These are phyloP conservation scores for Taenioides sp. DNA, from an alignment of 2,797 vertebrate species.

Conservation along the genomic window DNA sequence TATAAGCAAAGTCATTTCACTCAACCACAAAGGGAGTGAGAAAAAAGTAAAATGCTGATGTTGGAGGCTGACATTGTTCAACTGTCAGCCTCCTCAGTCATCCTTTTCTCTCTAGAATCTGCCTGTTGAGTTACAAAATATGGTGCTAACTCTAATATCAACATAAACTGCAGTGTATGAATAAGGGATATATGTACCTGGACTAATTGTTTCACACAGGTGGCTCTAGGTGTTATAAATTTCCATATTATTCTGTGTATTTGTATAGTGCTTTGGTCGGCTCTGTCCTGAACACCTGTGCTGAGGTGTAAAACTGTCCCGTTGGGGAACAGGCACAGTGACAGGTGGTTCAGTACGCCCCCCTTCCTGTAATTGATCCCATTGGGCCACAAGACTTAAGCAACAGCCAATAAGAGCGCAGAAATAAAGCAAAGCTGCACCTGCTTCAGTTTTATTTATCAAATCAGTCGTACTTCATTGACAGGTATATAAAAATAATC, in stretches of 20 bases:
- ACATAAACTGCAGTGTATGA: background rate
- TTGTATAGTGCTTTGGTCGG: background rate
- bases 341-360: constrained; percentile 4
- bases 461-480: background rate
- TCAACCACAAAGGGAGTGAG: too few species aligned
- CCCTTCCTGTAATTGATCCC: constrained; percentile 15
- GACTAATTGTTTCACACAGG: background rate
- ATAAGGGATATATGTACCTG: background rate
- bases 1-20: too few species aligned
- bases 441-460: background rate
- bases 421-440: background rate
- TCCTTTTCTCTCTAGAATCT: too few species aligned
- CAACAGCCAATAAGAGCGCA: constrained; percentile 2
- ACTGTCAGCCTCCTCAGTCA: too few species aligned
- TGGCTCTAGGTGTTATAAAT: background rate
- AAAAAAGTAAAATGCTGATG: too few species aligned
- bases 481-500: background rate
- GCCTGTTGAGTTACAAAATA: too few species aligned
- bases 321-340: background rate
- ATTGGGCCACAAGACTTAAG: constrained; percentile 8
- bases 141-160: too few species aligned
- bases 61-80: too few species aligned
- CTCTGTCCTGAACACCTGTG: constrained; percentile 4
- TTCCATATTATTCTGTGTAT: background rate
- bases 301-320: constrained; percentile 2